Evolutionary conservation across 2,797 vertebrate genomes (phyloP), one percentile per base, ranked within the genome.

Genomic region (Peromyscus attwateri): DNA sequence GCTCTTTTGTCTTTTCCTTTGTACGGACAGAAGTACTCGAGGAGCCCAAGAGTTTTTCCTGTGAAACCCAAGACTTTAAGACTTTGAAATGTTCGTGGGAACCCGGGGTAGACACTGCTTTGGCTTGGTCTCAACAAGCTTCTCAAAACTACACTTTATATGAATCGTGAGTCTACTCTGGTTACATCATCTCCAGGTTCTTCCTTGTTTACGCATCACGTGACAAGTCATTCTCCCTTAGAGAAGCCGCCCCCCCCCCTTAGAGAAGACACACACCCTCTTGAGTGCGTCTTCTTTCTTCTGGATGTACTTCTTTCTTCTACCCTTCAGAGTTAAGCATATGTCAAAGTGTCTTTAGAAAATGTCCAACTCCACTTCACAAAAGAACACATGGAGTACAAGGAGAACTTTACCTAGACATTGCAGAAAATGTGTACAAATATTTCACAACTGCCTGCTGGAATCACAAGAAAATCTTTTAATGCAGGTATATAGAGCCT

Each of bases 71-170:
- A 88, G 98, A 99, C 93, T 82, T 98, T 75, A 92, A 80, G 93
- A 97, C 2, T 17, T 40, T 99, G 95, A 98, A 34, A 0, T 99
- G 99, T 94, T 98, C 95, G 37, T 99, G 99, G 99, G 91, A 62
- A 13, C 80, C 97, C 19, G 98, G 98, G 89, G 0, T 19, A 23
- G 73, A 97, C 19, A 97, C 97, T 0, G 64, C 92, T 64, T 93
- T 98, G 57, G 10, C 0, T 23, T 91, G 49, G 82, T 3, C 34
- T 40, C 23, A 76, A 10, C 0, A 0, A 0, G 21, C 64, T 91
- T 77, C 21, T 43, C 81, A 97, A 73, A 89, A 1, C 19, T 98
- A 98, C 40, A 95, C 46, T 11, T 89, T 99, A 89, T 97, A 87
- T 87, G 92, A 99, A 96, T 91, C 81, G 99, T 99, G 97, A 98